Evolutionary conservation across 30 jellyfish, hydroid and myxozoan genomes (phyloP).

Genomic region (Pseudorhiza aurosa): DNA sequence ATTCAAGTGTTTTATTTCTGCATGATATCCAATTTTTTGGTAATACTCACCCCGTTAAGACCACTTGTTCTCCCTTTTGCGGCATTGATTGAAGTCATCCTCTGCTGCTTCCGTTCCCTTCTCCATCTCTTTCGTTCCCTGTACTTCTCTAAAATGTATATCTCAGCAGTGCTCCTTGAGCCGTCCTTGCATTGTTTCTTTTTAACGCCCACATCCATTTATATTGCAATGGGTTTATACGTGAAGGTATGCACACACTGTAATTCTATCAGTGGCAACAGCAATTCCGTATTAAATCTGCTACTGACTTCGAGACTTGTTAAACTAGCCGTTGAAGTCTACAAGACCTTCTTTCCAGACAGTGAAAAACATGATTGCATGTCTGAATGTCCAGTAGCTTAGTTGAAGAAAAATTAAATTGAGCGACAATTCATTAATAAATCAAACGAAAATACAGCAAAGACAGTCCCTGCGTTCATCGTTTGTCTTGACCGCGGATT

Average conservation of each 20-base stretch:
- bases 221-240: too few relatives aligned
- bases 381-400: background rate
- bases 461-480: background rate
- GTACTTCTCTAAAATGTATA: background rate
- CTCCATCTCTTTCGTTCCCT: slow-evolving; percentile 1
- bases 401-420: background rate
- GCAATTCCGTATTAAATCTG: too few relatives aligned
- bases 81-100: background rate
- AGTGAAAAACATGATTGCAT: background rate
- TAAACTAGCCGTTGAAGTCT: too few relatives aligned
- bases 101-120: background rate
- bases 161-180: background rate
- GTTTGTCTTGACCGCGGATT: background rate
- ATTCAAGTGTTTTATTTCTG: too few relatives aligned
- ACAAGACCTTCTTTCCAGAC: too few relatives aligned
- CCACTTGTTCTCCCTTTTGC: background rate
- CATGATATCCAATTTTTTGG: too few relatives aligned
- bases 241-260: too few relatives aligned
- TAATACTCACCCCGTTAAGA: slow-evolving; percentile 11
- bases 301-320: too few relatives aligned
- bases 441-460: background rate
- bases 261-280: too few relatives aligned
- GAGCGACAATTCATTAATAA: background rate
- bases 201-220: background rate
- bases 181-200: background rate